Evolutionary conservation across 2,888 invertebrate species (phyloP).

Genomic region (Tineola bisselliella): DNA sequence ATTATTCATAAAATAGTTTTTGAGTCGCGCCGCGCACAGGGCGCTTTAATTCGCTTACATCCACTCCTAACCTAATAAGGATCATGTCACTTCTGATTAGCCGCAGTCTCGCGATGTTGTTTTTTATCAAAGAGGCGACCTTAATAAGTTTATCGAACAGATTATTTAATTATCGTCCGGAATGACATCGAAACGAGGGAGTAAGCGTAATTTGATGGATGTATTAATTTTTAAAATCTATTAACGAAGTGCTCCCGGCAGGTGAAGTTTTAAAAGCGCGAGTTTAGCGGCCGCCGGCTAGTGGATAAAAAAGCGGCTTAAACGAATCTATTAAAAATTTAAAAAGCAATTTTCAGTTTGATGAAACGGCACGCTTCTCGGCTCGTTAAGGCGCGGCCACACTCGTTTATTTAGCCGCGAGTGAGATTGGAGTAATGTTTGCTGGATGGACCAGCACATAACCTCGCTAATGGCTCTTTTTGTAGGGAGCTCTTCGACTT

Average conservation of each 20-base stretch:
- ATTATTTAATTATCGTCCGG: slow-evolving; percentile 38
- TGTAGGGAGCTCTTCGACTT: neutral
- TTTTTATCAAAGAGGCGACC: slow-evolving; percentile 50
- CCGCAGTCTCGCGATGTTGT: slow-evolving; percentile 28
- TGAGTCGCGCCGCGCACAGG: slow-evolving; percentile 58
- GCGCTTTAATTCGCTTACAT: slow-evolving; percentile 52
- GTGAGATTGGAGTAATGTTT: slow-evolving; percentile 2
- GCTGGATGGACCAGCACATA: neutral
- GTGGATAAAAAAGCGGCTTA: slow-evolving; percentile 57
- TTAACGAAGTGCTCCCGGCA: slow-evolving; percentile 42
- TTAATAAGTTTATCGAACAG: slow-evolving; percentile 36
- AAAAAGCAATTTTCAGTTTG: slow-evolving; percentile 49
- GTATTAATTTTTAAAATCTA: slow-evolving; percentile 61
- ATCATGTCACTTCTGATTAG: slow-evolving; percentile 67
- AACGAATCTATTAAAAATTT: slow-evolving; percentile 60
- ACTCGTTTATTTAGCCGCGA: slow-evolving; percentile 16
- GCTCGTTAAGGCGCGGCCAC: slow-evolving; percentile 42
- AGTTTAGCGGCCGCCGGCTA: slow-evolving; percentile 27
- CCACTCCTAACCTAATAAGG: slow-evolving; percentile 54
- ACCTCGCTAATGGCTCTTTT: slow-evolving; percentile 10
- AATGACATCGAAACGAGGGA: slow-evolving; percentile 30
- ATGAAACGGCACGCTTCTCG: slow-evolving; percentile 22
- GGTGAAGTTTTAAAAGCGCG: slow-evolving; percentile 38
- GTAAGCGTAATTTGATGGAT: slow-evolving; percentile 40
- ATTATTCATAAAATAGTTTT: slow-evolving; percentile 70